Percentiles rank a stretch among this genome's conserved stretches.
phyloP scores from a whole-genome alignment of 2,797 vertebrate genomes.

The Helicolenus hilgendorfi region DNA sequence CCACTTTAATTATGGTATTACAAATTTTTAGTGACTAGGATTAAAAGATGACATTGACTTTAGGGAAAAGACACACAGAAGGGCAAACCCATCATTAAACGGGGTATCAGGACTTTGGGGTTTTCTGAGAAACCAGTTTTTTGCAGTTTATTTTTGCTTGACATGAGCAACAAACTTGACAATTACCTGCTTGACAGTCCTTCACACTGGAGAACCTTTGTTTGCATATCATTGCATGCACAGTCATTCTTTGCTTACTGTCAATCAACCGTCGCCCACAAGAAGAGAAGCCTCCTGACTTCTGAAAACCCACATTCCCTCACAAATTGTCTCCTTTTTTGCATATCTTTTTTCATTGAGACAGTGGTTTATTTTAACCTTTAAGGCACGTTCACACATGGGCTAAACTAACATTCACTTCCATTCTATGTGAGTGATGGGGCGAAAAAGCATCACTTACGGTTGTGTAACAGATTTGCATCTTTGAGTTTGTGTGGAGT shows the following conservation, averaged over 20 bases:
- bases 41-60: neutral
- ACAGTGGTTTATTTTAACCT: neutral
- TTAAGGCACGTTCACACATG: neutral
- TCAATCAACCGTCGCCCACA: neutral
- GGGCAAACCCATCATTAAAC: neutral
- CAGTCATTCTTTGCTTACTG: neutral
- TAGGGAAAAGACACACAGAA: neutral
- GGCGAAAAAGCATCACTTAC: too few species aligned
- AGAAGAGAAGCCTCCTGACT: neutral
- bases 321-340: neutral
- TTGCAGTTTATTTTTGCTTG: neutral
- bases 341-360: neutral
- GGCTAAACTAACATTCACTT: too few species aligned
- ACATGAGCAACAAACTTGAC: conserved; percentile 3
- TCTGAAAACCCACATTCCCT: neutral
- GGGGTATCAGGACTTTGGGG: neutral
- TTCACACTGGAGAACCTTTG: neutral
- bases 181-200: neutral
- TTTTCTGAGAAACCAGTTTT: neutral
- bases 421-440: too few species aligned
- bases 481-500: too few species aligned
- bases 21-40: neutral
- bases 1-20: neutral
- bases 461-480: too few species aligned
- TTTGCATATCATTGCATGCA: neutral